Evolutionary conservation across 2,797 vertebrate genomes (phyloP).

Genomic region (Iguana delicatissima): DNA sequence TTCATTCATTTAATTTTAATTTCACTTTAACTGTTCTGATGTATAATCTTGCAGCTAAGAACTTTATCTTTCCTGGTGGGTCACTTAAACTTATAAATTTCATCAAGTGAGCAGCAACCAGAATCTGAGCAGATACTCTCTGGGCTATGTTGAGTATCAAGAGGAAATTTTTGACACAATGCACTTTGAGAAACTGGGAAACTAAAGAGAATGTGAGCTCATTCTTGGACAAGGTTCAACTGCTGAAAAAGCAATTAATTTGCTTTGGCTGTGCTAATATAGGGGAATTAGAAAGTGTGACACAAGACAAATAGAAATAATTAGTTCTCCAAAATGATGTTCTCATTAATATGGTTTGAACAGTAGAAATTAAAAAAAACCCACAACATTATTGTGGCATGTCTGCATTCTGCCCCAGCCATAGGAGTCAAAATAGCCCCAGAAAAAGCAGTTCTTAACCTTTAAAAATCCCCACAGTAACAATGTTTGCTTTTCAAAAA

Average conservation of each 20-base stretch:
- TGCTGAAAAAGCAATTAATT: slow-evolving; percentile 99
- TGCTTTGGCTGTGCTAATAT: slow-evolving; percentile 99
- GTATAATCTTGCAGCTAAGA: slow-evolving; percentile 99
- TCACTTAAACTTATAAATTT: slow-evolving; percentile 96
- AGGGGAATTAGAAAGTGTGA: slow-evolving; percentile 99
- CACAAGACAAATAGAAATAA: slow-evolving; percentile 99
- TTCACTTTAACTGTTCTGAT: slow-evolving; percentile 99
- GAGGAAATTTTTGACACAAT: slow-evolving; percentile 91
- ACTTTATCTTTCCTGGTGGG: slow-evolving; percentile 97
- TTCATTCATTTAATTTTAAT: slow-evolving; percentile 99
- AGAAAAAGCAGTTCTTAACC: slow-evolving; percentile 73
- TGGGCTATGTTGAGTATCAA: slow-evolving; percentile 84
- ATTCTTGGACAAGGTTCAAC: slow-evolving; percentile 99
- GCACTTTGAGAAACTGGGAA: slow-evolving; percentile 89
- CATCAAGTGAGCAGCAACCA: slow-evolving; percentile 88
- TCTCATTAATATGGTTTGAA: slow-evolving; percentile 95
- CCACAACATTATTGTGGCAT: slow-evolving; percentile 86
- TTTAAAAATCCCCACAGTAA: slow-evolving; percentile 63
- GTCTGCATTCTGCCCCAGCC: slow-evolving; percentile 84
- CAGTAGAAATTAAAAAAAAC: slow-evolving; percentile 83
- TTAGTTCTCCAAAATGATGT: slow-evolving; percentile 99
- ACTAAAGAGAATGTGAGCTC: slow-evolving; percentile 93
- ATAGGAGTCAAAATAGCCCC: slow-evolving; percentile 77
- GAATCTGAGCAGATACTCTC: slow-evolving; percentile 88
- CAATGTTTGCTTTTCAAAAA: slow-evolving; percentile 65